Percentiles rank a stretch among this genome's conserved stretches.
phyloP scores from a whole-genome alignment of 2,888 invertebrate species.

The Synergus itoensis region DNA sequence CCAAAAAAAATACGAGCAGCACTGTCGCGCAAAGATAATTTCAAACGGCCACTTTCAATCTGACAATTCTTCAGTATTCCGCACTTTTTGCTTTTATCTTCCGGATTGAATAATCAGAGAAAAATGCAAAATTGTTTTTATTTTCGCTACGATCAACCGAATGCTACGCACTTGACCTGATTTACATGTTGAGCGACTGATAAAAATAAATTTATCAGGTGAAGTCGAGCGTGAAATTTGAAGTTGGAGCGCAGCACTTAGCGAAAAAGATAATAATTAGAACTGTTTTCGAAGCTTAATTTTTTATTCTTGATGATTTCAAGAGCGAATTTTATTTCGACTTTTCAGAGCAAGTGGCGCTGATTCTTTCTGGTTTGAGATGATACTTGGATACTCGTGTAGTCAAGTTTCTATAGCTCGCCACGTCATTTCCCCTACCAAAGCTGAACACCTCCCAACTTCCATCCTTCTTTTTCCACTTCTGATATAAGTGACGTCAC shows the following conservation, averaged over 20 bases:
- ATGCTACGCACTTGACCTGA: constrained; percentile 47
- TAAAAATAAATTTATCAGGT: background rate
- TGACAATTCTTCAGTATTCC: background rate
- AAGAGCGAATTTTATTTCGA: background rate
- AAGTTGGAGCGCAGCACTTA: background rate
- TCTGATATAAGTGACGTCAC: constrained; percentile 15
- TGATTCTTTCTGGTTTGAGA: constrained; percentile 4
- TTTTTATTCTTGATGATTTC: background rate
- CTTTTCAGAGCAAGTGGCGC: background rate
- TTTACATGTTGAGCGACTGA: constrained; percentile 21
- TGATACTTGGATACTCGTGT: constrained; percentile 16
- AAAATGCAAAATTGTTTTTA: background rate
- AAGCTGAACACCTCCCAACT: constrained; percentile 32
- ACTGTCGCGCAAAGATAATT: background rate
- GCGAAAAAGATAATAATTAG: background rate
- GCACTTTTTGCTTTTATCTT: background rate
- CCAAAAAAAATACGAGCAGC: background rate
- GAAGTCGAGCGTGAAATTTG: background rate
- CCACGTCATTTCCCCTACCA: constrained; percentile 48
- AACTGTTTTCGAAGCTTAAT: background rate
- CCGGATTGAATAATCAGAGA: background rate
- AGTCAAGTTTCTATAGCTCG: constrained; percentile 36
- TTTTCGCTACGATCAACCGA: background rate
- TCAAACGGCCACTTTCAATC: background rate
- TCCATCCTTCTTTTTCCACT: constrained; percentile 38